Conservation (phyloP, 2,113 vertebrate genomes). For the Hippolais icterina region DNA sequence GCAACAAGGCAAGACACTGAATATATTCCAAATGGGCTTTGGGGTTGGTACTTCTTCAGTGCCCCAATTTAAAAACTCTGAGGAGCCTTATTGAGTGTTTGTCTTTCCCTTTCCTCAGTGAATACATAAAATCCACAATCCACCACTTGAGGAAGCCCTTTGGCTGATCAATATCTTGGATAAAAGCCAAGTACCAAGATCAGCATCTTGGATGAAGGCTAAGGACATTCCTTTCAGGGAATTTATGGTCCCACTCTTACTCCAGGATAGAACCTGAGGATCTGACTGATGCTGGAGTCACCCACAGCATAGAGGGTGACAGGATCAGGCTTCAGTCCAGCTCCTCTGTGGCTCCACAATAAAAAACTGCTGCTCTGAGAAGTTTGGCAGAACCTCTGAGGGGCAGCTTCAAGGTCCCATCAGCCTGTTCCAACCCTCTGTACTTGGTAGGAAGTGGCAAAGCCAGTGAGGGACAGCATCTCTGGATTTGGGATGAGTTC, state of each 20-base stretch:
- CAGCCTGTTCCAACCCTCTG: background rate
- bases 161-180: background rate
- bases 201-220: background rate
- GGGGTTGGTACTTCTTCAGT: background rate
- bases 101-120: background rate
- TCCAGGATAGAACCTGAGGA: background rate
- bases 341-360: background rate
- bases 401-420: background rate
- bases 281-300: background rate
- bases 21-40: background rate
- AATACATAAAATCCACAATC: background rate
- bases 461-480: background rate
- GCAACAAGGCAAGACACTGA: rapidly evolving
- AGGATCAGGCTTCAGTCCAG: background rate
- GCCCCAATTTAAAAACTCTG: background rate
- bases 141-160: background rate
- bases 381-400: background rate
- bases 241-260: background rate
- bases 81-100: background rate
- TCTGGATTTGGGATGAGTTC: background rate
- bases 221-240: background rate
- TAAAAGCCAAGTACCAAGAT: background rate
- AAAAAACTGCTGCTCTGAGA: background rate
- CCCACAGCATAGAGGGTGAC: rapidly evolving
- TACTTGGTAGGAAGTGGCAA: background rate